Evolutionary conservation across 2,888 invertebrate species (phyloP), one percentile per base, ranked within the genome.

Genomic region (Athalia circularis): DNA sequence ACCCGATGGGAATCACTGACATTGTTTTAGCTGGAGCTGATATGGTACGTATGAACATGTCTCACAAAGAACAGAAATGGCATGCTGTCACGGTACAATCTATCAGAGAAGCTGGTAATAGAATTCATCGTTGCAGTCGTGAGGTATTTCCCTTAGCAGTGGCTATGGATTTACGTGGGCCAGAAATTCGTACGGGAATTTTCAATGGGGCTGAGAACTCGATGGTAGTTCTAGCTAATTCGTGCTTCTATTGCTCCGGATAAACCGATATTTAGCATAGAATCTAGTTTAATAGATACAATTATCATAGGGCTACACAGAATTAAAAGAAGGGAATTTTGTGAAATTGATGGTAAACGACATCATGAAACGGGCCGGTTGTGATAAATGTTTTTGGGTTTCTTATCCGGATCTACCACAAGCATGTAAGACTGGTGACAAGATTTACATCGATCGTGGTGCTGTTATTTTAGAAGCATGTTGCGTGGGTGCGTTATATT

Each of bases 131-230:
- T 70, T 79, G 67, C 8, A 79, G 77, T 6, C 74, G 79, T 9
- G 81, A 82, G 81, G 91, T 92, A 11, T 91, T 92, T 81, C 92
- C 93, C 29, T 85, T 93, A 57, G 92, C 92, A 8, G 81, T 87
- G 5, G 85, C 85, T 5, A 79, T 86, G 50, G 84, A 85, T 77
- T 82, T 86, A 52, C 83, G 83, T 11, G 86, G 86, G 3, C 84
- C 85, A 8, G 85, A 86, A 79, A 85, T 88, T 78, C 83, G 86
- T 3, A 84, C 84, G 4, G 86, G 88, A 52, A 79, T 79, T 47
- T 83, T 87, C 11, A 80, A 79, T 47, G 83, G 83, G 9, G 84
- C 85, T 72, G 57, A 81, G 15, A 76, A 74, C n/a, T 79, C 76
- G 29, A 77, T 79, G 80, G 83, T 85, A 82, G 62, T 70, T 54